Evolutionary conservation across 2,888 invertebrate genomes (phyloP).

Genomic region (Diplolepis rosae): DNA sequence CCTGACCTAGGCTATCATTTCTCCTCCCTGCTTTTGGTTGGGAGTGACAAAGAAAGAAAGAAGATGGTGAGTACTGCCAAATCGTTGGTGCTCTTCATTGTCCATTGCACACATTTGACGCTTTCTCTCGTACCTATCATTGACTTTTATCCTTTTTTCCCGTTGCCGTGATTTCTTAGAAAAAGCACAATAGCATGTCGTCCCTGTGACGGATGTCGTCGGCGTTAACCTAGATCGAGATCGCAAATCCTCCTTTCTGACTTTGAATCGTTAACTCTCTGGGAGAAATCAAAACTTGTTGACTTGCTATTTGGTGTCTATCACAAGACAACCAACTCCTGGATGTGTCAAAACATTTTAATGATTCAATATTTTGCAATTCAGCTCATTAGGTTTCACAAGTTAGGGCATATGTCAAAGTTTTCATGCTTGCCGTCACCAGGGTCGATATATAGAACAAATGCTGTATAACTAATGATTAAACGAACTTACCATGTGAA

Average conservation of each 20-base stretch:
- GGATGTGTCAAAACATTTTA: not conserved
- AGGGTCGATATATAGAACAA: constrained; percentile 30
- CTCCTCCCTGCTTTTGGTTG: no score
- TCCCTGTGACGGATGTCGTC: not conserved
- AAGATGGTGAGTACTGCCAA: constrained; percentile 63
- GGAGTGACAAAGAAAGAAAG: no score
- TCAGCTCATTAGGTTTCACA: not conserved
- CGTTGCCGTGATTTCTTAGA: not conserved
- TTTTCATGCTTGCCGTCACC: constrained; percentile 13
- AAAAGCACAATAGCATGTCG: not conserved
- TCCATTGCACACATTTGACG: constrained; percentile 1
- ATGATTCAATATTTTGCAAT: not conserved
- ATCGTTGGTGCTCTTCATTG: constrained; percentile 12
- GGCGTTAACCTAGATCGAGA: constrained; percentile 21
- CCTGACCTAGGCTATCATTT: no score
- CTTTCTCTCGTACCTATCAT: not conserved
- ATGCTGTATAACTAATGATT: no score
- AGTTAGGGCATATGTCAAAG: not conserved
- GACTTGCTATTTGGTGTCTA: not conserved
- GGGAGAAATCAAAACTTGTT: constrained; percentile 24
- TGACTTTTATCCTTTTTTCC: not conserved
- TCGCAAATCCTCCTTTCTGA: constrained; percentile 13
- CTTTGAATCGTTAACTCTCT: not conserved
- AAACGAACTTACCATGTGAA: no score
- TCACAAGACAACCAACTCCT: not conserved